These are phyloP conservation scores for Microplitis manilae DNA, from an alignment of 2,888 invertebrate genomes.

Conservation along the genomic window DNA sequence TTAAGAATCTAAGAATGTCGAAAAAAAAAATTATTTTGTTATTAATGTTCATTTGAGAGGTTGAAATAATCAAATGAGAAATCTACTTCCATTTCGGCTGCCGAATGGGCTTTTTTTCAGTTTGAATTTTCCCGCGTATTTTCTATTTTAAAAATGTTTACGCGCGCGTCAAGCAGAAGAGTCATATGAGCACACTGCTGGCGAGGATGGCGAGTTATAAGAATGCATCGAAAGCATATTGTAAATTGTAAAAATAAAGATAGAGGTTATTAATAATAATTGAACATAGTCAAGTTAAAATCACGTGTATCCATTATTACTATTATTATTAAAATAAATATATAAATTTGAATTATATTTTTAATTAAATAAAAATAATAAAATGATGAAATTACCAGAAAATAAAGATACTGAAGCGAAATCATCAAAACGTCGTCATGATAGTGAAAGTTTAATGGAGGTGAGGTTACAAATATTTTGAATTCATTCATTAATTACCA, in stretches of 20 bases:
- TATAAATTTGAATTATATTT: background rate
- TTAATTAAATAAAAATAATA: background rate
- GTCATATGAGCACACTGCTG: background rate
- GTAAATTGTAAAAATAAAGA: background rate
- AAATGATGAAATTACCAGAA: conserved; percentile 3
- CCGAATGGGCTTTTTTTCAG: no score
- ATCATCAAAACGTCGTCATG: conserved; percentile 50
- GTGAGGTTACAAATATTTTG: conserved; percentile 49
- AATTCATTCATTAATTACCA: conserved; percentile 19
- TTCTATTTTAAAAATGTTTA: background rate
- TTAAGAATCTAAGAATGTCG: no score
- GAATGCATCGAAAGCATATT: no score
- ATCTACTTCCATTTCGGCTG: no score
- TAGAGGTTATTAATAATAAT: background rate
- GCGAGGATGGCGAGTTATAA: background rate
- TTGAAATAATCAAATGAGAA: no score
- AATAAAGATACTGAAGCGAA: conserved; percentile 32
- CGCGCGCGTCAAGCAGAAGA: background rate
- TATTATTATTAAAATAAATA: background rate
- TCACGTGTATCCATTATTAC: background rate
- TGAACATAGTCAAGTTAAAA: background rate
- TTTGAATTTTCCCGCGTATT: no score
- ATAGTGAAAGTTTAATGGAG: conserved; percentile 57
- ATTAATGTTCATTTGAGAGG: no score
- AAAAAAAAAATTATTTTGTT: no score